Evolutionary conservation across 2,113 vertebrate genomes (phyloP).

Genomic region (Platanista minor): DNA sequence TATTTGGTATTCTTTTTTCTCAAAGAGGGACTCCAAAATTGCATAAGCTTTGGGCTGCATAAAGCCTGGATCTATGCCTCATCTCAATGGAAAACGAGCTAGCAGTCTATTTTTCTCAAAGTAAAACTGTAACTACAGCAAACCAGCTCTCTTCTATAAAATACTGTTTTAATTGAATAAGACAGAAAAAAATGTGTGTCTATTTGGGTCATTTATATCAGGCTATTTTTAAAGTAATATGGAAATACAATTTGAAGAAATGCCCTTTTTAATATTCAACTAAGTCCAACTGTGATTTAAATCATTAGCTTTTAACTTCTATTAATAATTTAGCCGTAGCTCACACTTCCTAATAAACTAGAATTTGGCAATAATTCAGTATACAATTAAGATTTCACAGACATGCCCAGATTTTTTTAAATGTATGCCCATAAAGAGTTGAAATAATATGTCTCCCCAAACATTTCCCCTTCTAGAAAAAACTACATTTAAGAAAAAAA

Average conservation of each 20-base stretch:
- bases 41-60: not conserved
- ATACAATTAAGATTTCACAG: constrained; percentile 9
- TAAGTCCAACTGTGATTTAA: constrained; percentile 26
- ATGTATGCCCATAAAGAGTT: not conserved
- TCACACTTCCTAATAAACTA: not conserved
- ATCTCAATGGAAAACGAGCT: not conserved
- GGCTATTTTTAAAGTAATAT: constrained; percentile 19
- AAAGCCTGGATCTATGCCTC: not conserved
- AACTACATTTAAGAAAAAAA: not conserved
- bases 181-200: not conserved
- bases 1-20: not conserved
- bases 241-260: not conserved
- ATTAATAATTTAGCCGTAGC: constrained; percentile 32
- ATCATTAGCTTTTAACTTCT: constrained; percentile 44
- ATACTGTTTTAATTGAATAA: not conserved
- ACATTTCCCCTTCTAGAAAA: not conserved
- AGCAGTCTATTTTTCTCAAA: constrained; percentile 4
- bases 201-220: not conserved
- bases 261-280: not conserved
- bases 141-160: not conserved
- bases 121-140: not conserved
- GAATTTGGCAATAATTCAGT: constrained; percentile 40
- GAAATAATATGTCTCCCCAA: not conserved
- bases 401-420: not conserved
- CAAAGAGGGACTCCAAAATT: not conserved